phyloP scores from a whole-genome alignment of 92 coral and sea anemone genomes.

The Heliopora coerulea region DNA sequence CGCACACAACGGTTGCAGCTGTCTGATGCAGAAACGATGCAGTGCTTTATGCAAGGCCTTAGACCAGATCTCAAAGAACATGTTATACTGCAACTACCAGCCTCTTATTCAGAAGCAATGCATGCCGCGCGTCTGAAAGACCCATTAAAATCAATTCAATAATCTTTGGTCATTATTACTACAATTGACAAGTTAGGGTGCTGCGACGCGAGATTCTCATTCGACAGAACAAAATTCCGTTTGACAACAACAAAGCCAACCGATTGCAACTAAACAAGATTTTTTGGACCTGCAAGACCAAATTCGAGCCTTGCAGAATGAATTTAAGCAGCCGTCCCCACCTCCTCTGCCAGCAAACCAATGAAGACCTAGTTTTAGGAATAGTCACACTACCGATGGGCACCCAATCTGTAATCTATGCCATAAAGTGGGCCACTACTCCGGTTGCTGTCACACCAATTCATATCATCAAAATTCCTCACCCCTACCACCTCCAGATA shows the following conservation, averaged over 20 bases:
- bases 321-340: background rate
- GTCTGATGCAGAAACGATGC: constrained; percentile 8
- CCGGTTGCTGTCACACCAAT: background rate
- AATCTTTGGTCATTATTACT: too few relatives aligned
- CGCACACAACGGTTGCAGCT: constrained; percentile 6
- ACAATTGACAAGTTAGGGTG: too few relatives aligned
- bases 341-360: background rate
- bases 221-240: too few relatives aligned
- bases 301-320: background rate
- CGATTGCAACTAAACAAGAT: background rate
- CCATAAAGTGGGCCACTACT: constrained; percentile 8
- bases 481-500: background rate
- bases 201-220: too few relatives aligned
- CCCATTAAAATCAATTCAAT: too few relatives aligned
- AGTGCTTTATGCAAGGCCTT: constrained; percentile 18
- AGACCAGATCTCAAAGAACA: constrained; percentile 16
- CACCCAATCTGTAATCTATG: constrained; percentile 36
- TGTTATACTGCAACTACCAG: constrained; percentile 19
- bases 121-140: constrained; percentile 5
- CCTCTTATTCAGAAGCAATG: background rate
- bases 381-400: constrained; percentile 25
- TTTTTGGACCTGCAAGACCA: background rate
- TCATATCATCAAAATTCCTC: background rate
- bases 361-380: constrained; percentile 2
- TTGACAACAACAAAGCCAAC: background rate